Conservation (phyloP, 2,113 vertebrate species). For the Nipponia nippon region DNA sequence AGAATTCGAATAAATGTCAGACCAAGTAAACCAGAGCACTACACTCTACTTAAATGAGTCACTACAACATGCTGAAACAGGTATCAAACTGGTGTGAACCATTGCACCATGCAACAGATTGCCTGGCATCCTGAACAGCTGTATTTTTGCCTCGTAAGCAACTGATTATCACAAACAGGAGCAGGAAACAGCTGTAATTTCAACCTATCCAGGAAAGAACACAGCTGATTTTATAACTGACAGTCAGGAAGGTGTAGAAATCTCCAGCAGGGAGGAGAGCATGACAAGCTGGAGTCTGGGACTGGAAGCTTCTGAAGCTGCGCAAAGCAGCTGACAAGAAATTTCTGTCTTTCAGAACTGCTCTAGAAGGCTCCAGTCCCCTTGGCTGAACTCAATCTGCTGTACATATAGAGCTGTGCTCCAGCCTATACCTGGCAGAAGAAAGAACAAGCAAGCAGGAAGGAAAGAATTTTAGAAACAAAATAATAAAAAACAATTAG, state of each 20-base stretch:
- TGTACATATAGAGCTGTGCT: not conserved
- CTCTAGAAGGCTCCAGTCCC: not conserved
- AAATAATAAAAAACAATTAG: not conserved
- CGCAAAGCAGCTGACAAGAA: not conserved
- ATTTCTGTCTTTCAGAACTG: not conserved
- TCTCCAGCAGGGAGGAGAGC: not conserved
- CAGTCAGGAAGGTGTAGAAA: not conserved
- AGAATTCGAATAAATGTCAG: not conserved
- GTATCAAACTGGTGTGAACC: not conserved
- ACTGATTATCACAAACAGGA: not conserved
- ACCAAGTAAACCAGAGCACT: not conserved
- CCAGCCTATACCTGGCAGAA: not conserved
- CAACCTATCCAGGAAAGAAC: not conserved
- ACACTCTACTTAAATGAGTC: not conserved
- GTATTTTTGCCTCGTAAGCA: not conserved
- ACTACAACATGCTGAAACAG: not conserved
- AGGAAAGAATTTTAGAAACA: not conserved
- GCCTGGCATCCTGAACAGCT: not conserved
- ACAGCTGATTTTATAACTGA: not conserved
- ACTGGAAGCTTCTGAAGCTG: not conserved
- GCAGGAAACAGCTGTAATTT: not conserved
- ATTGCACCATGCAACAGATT: not conserved
- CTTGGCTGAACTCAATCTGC: not conserved
- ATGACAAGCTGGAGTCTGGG: not conserved
- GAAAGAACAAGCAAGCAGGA: not conserved